Evolutionary conservation across 2,113 vertebrate species (phyloP), one percentile per base, ranked within the genome.

Genomic region (Manacus vitellinus): DNA sequence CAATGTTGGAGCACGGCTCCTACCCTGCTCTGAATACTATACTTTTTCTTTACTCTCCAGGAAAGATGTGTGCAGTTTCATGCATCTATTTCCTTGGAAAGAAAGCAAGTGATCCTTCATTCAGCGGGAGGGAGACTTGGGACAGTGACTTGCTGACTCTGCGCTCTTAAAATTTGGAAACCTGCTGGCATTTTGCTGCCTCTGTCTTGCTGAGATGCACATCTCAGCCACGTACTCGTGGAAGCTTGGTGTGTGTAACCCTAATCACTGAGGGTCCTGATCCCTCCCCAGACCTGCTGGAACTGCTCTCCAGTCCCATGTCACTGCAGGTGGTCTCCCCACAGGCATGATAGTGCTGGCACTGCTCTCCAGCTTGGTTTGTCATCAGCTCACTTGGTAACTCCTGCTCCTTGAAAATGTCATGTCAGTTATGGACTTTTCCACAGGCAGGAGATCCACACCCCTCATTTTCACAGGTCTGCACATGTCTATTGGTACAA

Each of bases 41-140:
- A 33, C 82, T 96, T 95, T 94, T 85, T 87, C 88, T 93, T 92
- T 93, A 88, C 75, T 95, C 88, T 73, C 92, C 91, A 88, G 92
- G 85, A 90, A 96, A 94, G 88, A 78, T 80, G 52, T 66, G 56
- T 81, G 84, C 91, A 81, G 65, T 89, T 91, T 92, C 94, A 89
- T 96, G 92, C 80, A 95, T 92, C 86, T 94, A 84, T 86, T 94
- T 96, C 72, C 92, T 92, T 86, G 68, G 67, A 95, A 94, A 90
- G 90, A 83, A 83, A 74, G 67, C 88, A 77, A 96, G 85, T 37
- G 67, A 96, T 92, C 74, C 96, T 88, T 93, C 93, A 90, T 66
- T 80, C 93, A 93, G 93, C 78, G 71, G 82, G 73, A 88, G 67
- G 72, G 93, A 94, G 83, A 81, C 79, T 63, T 93, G 88, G 90